Percentiles rank a stretch among this genome's conserved stretches.
phyloP scores from a whole-genome alignment of 2,797 vertebrate species.

The Enoplosus armatus region DNA sequence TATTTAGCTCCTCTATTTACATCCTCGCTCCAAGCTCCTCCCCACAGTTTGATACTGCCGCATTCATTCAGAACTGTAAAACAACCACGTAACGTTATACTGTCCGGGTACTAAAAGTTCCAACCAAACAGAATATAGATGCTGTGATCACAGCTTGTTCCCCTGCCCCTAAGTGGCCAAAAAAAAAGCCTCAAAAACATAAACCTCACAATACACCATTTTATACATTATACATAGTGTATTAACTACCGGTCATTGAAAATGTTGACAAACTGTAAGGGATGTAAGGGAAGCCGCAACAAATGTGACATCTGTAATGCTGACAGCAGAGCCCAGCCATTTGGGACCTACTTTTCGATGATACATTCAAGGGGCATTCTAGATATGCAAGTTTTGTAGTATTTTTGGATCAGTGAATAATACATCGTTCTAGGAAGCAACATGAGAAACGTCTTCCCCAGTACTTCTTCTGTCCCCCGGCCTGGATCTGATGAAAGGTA shows the following conservation, averaged over 20 bases:
- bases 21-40: not conserved
- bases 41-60: not conserved
- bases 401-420: not conserved
- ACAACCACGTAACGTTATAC: not conserved
- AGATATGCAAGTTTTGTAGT: not conserved
- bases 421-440: not conserved
- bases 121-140: not conserved
- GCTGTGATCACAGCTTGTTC: not conserved
- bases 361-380: not conserved
- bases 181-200: not conserved
- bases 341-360: not conserved
- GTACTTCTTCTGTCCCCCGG: constrained; percentile 7
- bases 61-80: not conserved
- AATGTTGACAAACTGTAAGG: no score
- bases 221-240: no score
- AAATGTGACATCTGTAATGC: no score
- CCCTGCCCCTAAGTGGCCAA: not conserved
- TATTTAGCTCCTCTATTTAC: not conserved
- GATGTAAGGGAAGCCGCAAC: no score
- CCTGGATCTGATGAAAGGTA: not conserved
- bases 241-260: no score
- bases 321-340: no score
- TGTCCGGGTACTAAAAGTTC: not conserved
- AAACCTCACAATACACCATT: not conserved
- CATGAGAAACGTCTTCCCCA: not conserved